A percentile compares a stretch with the other conserved stretches of the same genome.
Conservation (phyloP, 2,113 vertebrate genomes). For the Embiotoca jacksoni region DNA sequence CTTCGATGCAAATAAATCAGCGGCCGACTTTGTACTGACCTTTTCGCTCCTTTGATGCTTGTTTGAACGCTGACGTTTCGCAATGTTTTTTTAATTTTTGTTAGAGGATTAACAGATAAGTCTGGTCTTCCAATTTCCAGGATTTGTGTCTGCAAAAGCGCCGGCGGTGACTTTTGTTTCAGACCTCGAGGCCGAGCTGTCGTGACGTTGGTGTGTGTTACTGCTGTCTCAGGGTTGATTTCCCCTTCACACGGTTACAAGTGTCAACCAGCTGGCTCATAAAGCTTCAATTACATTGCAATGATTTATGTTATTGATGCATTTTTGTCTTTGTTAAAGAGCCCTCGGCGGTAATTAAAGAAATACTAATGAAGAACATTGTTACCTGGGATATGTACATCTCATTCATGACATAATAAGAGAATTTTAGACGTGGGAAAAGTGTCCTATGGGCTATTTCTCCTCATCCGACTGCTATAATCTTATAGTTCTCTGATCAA, state of each 20-base stretch:
- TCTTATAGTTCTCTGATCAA: not conserved
- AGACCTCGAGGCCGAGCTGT: not conserved
- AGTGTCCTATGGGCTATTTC: not conserved
- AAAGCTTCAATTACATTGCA: slow-evolving; percentile 28
- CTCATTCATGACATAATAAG: not conserved
- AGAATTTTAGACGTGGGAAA: not conserved
- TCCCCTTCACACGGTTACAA: not conserved
- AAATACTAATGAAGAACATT: slow-evolving; percentile 18
- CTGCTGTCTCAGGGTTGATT: slow-evolving; percentile 15
- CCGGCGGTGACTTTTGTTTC: not conserved
- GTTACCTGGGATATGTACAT: not conserved
- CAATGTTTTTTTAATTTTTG: slow-evolving; percentile 24
- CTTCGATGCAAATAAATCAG: slow-evolving; percentile 39
- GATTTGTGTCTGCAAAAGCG: not conserved
- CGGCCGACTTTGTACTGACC: slow-evolving; percentile 40
- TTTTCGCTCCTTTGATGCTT: slow-evolving; percentile 27
- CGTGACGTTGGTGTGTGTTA: not conserved
- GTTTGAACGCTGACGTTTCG: slow-evolving; percentile 23
- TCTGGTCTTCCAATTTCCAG: slow-evolving; percentile 10
- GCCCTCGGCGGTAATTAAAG: not conserved
- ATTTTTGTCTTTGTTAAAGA: slow-evolving; percentile 50
- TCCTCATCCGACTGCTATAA: not conserved
- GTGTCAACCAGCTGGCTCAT: slow-evolving; percentile 3
- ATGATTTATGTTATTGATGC: slow-evolving; percentile 59
- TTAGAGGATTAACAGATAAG: slow-evolving; percentile 25